A percentile compares a stretch with the other conserved stretches of the same genome.
Conservation (phyloP, 2,888 invertebrate species). For the Myathropa florea region DNA sequence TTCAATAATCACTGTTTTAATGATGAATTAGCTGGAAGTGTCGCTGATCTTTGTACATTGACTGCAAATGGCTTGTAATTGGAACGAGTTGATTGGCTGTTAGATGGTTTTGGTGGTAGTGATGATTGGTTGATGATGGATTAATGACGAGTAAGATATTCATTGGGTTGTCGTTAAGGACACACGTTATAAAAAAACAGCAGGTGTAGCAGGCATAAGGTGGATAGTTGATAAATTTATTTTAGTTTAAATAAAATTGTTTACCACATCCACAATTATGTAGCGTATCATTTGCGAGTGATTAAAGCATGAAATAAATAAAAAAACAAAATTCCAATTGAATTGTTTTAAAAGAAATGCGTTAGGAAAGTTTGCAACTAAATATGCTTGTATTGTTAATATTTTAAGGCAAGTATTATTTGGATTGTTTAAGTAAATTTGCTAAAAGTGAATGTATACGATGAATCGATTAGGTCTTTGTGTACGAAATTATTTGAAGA, state of each 20-base stretch:
- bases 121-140: conserved; percentile 40
- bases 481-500: not conserved
- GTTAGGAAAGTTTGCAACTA: conserved; percentile 2
- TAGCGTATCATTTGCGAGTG: conserved; percentile 49
- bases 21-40: conserved; percentile 92
- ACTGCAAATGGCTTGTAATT: conserved; percentile 81
- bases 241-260: conserved; percentile 37
- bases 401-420: not conserved
- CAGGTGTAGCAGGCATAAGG: conserved; percentile 37
- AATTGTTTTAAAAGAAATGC: conserved; percentile 20
- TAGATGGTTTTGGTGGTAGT: conserved; percentile 21
- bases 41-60: conserved; percentile 90
- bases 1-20: conserved; percentile 81
- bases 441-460: conserved; percentile 32
- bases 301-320: conserved; percentile 66
- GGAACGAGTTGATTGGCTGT: conserved; percentile 81
- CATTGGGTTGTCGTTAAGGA: not conserved
- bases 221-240: conserved; percentile 57
- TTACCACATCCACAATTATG: conserved; percentile 62
- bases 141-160: conserved; percentile 36
- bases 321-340: conserved; percentile 48
- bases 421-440: not conserved
- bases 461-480: not conserved
- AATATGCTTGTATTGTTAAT: not conserved
- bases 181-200: conserved; percentile 12